Conservation (phyloP, 2,888 invertebrate genomes). For the Rhamnusium bicolor region DNA sequence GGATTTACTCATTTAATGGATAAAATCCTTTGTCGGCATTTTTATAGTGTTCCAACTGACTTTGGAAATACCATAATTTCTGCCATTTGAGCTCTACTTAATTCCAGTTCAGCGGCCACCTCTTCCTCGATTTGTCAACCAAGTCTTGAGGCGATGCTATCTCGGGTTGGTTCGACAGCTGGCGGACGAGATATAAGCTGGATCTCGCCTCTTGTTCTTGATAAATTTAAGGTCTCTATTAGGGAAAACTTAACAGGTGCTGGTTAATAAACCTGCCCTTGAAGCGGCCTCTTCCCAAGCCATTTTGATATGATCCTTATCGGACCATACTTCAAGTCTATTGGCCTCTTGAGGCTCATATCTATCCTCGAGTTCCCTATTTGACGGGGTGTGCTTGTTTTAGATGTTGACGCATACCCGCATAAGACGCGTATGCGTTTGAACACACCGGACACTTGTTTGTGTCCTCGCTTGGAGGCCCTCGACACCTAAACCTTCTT, state of each 20-base stretch:
- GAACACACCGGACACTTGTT: neutral
- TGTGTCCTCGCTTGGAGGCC: neutral
- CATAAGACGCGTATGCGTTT: neutral
- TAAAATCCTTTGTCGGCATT: no score
- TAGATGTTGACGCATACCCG: conserved; percentile 33
- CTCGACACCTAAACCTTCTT: neutral
- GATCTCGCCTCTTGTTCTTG: neutral
- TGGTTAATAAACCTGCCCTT: neutral
- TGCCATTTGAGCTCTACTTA: neutral
- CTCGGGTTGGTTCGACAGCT: neutral
- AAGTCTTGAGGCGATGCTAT: neutral
- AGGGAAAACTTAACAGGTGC: neutral
- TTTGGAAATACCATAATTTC: no score
- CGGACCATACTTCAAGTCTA: neutral
- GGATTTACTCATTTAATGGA: no score
- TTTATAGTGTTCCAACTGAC: no score
- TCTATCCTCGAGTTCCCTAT: conserved; percentile 27
- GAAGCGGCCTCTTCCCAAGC: neutral
- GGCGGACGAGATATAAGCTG: neutral
- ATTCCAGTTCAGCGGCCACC: neutral
- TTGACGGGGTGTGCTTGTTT: conserved; percentile 30
- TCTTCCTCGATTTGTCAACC: neutral
- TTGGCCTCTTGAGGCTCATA: neutral
- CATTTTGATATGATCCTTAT: conserved; percentile 3
- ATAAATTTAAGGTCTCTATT: neutral